These are phyloP conservation scores for Protodeltote pygarga DNA, from an alignment of 2,888 invertebrate genomes.

Conservation along the genomic window DNA sequence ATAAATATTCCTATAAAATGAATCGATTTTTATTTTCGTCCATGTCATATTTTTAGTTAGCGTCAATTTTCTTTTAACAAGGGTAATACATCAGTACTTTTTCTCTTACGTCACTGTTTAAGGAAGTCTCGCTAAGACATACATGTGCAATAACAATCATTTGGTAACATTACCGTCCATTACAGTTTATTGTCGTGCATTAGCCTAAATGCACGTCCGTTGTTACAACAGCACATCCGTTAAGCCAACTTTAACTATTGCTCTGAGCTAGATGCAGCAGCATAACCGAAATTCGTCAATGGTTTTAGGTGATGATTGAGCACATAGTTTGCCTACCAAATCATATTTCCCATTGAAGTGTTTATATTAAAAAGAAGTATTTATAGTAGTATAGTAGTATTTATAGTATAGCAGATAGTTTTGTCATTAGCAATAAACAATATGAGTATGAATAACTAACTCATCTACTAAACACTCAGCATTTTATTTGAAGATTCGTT, in stretches of 20 bases:
- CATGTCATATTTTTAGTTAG: too few species aligned
- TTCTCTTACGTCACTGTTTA: slow-evolving; percentile 20
- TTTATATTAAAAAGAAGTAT: too few species aligned
- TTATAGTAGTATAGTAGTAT: too few species aligned
- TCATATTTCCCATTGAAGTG: slow-evolving; percentile 2
- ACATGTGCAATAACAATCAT: slow-evolving; percentile 31
- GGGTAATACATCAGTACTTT: background rate
- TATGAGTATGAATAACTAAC: too few species aligned
- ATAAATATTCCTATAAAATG: too few species aligned
- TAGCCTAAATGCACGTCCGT: slow-evolving; percentile 61
- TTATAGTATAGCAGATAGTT: too few species aligned
- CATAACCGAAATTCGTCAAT: slow-evolving; percentile 17
- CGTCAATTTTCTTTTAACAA: background rate
- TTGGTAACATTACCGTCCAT: slow-evolving; percentile 51
- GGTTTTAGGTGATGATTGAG: slow-evolving; percentile 18
- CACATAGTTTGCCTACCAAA: slow-evolving; percentile 5
- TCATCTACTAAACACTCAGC: too few species aligned
- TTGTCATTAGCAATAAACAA: background rate
- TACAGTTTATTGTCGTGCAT: slow-evolving; percentile 49
- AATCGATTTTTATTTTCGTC: too few species aligned
- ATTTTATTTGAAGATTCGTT: too few species aligned
- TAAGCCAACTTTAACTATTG: slow-evolving; percentile 21
- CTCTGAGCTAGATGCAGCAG: slow-evolving; percentile 12
- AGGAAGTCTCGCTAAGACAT: slow-evolving; percentile 25
- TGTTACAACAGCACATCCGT: slow-evolving; percentile 38